A percentile compares a stretch with the other conserved stretches of the same genome.
phyloP scores from a whole-genome alignment of 2,113 vertebrate species.

The Oxyruncus cristatus region DNA sequence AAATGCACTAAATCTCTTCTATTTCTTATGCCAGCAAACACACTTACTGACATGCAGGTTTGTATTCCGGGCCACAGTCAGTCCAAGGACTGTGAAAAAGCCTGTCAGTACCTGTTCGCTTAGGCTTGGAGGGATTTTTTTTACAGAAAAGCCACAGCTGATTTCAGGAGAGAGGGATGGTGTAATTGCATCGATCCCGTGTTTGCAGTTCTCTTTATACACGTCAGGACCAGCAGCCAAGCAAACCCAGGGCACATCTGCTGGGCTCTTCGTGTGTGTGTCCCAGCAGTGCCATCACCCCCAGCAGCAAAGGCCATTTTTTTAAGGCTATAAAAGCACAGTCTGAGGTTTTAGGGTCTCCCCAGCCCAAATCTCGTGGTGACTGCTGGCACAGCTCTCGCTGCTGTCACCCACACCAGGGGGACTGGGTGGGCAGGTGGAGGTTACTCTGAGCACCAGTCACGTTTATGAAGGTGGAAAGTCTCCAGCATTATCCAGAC shows the following conservation, averaged over 20 bases:
- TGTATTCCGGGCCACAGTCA: background rate
- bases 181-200: accelerated
- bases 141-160: background rate
- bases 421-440: background rate
- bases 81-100: background rate
- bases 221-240: accelerated
- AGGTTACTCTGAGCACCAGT: background rate
- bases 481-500: background rate
- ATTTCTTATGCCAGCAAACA: background rate
- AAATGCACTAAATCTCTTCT: background rate
- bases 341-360: background rate
- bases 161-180: background rate
- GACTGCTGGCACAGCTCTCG: background rate
- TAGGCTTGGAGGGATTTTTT: background rate
- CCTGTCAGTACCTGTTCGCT: background rate
- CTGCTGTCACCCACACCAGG: background rate
- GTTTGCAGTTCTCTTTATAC: background rate
- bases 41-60: background rate
- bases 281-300: background rate
- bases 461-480: background rate
- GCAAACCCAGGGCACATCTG: background rate
- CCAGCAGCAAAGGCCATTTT: background rate
- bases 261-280: background rate
- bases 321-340: background rate
- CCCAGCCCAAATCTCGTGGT: background rate